Percentiles rank a stretch among this genome's conserved stretches.
These are phyloP conservation scores for Theristicus caerulescens DNA, from an alignment of 2,113 vertebrate genomes.

Conservation along the genomic window DNA sequence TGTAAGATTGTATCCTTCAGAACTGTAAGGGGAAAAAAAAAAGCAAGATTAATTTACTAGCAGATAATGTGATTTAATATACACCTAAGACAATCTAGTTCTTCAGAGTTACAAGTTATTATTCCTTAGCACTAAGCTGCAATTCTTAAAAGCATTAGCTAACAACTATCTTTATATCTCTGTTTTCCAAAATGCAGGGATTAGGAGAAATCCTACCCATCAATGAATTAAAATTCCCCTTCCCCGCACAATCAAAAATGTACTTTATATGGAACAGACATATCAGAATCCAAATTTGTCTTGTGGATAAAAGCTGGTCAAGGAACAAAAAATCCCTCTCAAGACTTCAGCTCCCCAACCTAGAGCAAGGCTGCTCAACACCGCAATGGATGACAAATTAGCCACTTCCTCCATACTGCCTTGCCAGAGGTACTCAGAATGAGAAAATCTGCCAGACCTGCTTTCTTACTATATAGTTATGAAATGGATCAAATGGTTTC, in stretches of 20 bases:
- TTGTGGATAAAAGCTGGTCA: neutral
- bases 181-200: neutral
- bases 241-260: neutral
- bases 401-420: neutral
- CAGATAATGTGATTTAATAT: neutral
- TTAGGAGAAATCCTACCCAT: neutral
- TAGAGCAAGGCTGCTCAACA: neutral
- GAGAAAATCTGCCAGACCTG: neutral
- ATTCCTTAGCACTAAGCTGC: neutral
- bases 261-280: neutral
- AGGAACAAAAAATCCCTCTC: neutral
- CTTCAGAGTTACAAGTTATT: neutral
- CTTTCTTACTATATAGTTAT: neutral
- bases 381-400: neutral
- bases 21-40: constrained; percentile 5
- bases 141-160: neutral
- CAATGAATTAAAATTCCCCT: neutral
- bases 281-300: neutral
- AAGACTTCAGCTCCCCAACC: neutral
- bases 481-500: neutral
- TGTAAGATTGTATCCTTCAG: neutral
- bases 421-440: neutral
- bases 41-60: neutral
- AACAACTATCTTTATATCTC: neutral
- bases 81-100: neutral